phyloP scores from a whole-genome alignment of 2,888 invertebrate genomes.

The Aphrophora alni region DNA sequence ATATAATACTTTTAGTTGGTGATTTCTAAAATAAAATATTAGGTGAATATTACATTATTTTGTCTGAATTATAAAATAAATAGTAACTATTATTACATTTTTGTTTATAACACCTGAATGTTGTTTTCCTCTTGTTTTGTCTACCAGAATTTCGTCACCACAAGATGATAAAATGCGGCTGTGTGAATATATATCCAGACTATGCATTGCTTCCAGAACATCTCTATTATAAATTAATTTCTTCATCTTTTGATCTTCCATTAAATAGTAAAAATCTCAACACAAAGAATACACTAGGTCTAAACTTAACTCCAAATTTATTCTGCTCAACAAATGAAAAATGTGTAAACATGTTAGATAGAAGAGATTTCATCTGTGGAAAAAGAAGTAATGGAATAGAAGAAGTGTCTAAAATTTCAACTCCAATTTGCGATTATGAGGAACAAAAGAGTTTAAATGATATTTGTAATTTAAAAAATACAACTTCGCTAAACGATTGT shows the following conservation, averaged over 20 bases:
- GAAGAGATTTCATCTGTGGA: neutral
- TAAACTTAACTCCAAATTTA: neutral
- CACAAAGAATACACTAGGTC: neutral
- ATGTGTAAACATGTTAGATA: neutral
- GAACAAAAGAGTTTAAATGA: neutral
- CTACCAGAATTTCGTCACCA: conserved; percentile 57
- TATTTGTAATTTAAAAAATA: neutral
- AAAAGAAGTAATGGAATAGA: neutral
- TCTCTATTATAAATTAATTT: neutral
- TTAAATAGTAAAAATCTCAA: neutral
- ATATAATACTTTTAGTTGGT: too few relatives aligned
- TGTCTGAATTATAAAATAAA: too few relatives aligned
- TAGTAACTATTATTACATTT: too few relatives aligned
- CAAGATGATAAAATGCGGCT: conserved; percentile 59
- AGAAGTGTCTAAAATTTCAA: neutral
- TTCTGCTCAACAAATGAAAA: neutral
- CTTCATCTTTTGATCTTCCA: neutral
- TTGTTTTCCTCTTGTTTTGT: neutral
- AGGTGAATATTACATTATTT: too few relatives aligned
- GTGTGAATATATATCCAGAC: conserved; percentile 63
- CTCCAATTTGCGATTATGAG: neutral
- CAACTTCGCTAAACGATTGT: neutral
- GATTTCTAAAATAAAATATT: too few relatives aligned
- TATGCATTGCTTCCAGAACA: conserved; percentile 61
- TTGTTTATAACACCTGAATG: too few relatives aligned